Percentiles rank a stretch among this genome's conserved stretches.
These are phyloP conservation scores for Orussus abietinus DNA, from an alignment of 1,140 invertebrate genomes.

Conservation along the genomic window DNA sequence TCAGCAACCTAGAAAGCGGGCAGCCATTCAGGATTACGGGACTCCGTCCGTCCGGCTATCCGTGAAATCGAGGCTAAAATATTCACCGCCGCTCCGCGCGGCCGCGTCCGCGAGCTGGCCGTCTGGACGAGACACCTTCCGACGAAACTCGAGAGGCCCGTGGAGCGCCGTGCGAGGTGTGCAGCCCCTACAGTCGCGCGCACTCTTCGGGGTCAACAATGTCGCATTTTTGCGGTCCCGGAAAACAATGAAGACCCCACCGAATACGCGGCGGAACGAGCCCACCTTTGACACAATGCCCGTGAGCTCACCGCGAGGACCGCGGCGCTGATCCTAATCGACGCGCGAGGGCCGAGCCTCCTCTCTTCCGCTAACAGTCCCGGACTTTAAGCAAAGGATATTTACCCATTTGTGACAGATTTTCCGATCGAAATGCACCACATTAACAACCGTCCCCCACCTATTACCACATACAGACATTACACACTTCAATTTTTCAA, in stretches of 20 bases:
- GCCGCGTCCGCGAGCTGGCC: no score
- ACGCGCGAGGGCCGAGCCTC: constrained; percentile 3
- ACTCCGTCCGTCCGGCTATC: constrained; percentile 33
- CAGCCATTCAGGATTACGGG: constrained; percentile 47
- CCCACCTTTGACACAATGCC: constrained; percentile 7
- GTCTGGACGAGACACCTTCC: no score
- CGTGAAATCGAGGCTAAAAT: constrained; percentile 17
- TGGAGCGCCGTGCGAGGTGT: background rate
- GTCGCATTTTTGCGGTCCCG: constrained; percentile 14
- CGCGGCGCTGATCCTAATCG: constrained; percentile 12
- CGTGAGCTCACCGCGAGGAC: constrained; percentile 1
- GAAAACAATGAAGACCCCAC: constrained; percentile 5
- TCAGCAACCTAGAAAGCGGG: constrained; percentile 47
- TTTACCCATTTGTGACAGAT: constrained; percentile 49
- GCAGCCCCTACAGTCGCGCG: background rate
- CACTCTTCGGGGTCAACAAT: constrained; percentile 14
- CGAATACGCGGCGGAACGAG: constrained; percentile 7
- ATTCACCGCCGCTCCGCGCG: background rate
- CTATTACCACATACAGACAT: constrained; percentile 44
- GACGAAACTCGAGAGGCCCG: no score
- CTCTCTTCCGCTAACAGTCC: constrained; percentile 9
- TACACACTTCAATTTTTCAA: constrained; percentile 44
- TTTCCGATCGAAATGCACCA: constrained; percentile 41
- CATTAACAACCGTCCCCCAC: constrained; percentile 45
- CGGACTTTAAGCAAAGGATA: constrained; percentile 28